Evolutionary conservation across 2,888 invertebrate genomes (phyloP).

Genomic region (Diachrysia chrysitis): DNA sequence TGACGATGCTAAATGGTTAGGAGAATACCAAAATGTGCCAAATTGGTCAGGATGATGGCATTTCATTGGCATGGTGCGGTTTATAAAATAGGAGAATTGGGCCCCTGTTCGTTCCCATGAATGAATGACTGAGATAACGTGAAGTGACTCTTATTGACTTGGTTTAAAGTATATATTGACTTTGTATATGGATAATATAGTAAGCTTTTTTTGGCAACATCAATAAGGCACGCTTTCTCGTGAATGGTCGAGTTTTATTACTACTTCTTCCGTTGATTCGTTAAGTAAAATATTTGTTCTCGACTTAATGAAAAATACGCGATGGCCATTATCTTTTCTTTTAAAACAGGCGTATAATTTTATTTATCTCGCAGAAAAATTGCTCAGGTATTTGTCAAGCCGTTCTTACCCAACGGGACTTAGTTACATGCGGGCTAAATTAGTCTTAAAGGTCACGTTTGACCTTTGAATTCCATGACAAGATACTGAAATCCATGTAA

Average conservation of each 20-base stretch:
- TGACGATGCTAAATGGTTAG: too few relatives aligned
- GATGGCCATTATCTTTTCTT: not conserved
- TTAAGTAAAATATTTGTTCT: slow-evolving; percentile 30
- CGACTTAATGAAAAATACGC: not conserved
- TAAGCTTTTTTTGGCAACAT: slow-evolving; percentile 28
- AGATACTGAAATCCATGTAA: too few relatives aligned
- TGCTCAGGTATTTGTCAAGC: not conserved
- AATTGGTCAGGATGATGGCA: too few relatives aligned
- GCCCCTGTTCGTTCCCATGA: slow-evolving; percentile 62
- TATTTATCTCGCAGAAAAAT: not conserved
- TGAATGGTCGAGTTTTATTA: slow-evolving; percentile 29
- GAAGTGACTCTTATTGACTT: slow-evolving; percentile 26
- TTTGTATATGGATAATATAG: slow-evolving; percentile 24
- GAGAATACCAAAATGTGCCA: too few relatives aligned
- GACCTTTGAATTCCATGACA: not conserved
- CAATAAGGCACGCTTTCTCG: slow-evolving; percentile 36
- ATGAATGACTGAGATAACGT: slow-evolving; percentile 45
- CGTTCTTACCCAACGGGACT: not conserved
- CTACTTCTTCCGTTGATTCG: slow-evolving; percentile 24
- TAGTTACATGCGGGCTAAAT: not conserved
- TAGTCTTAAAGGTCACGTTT: not conserved
- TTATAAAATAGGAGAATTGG: too few relatives aligned
- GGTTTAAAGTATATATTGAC: slow-evolving; percentile 16
- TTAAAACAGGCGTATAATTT: not conserved
- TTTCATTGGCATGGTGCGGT: too few relatives aligned